Base-by-base conservation (phyloP, 2,113 vertebrate genomes). In the Vombatus ursinus region DNA sequence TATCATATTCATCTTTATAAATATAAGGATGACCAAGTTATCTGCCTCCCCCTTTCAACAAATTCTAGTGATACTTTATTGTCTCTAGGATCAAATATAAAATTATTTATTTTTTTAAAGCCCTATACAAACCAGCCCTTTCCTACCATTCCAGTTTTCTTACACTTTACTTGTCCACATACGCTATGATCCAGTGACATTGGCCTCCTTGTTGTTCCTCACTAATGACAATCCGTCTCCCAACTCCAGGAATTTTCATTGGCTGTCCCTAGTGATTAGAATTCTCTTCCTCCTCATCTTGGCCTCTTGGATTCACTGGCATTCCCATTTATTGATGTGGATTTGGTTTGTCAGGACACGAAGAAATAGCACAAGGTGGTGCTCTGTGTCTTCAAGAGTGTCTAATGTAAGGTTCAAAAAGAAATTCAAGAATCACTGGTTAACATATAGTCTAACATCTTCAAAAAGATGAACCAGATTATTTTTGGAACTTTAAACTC, bases 261-360 rank as follows among this genome's bases (percentile, higher is more conserved):
- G 6, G 12, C 5, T 77, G 37, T 77, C 16, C 14, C 68, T 84
- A 44, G 19, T 84, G 16, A n/a, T 84, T 23, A 44, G 68, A 84
- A 44, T 44, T 23, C n/a, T 44, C n/a, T 44, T 84, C 68, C 6
- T 84, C 37, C 68, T 84, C 37, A 84, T 84, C 19, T 44, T 84
- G 16, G 19, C 6, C 16, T 44, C 68, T 23, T 11, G 10, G n/a
- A 44, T 8, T 84, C 68, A 22, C 19, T 44, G 68, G 68, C 5
- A 44, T 50, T 95, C 11, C 68, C 0, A 2, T 77, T 16, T 89
- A 31, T 10, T 91, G 93, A 93, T 54, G 19, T 93, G 68, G 90
- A 11, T 25, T 95, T 92, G 52, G n/a, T 94, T 94, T 92, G 26
- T 24, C 8, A 84, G 93, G 54, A 12, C 14, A 92, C 93, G 90